Conservation (phyloP, 2,797 vertebrate genomes). For the Schizopygopsis malacanthus region DNA sequence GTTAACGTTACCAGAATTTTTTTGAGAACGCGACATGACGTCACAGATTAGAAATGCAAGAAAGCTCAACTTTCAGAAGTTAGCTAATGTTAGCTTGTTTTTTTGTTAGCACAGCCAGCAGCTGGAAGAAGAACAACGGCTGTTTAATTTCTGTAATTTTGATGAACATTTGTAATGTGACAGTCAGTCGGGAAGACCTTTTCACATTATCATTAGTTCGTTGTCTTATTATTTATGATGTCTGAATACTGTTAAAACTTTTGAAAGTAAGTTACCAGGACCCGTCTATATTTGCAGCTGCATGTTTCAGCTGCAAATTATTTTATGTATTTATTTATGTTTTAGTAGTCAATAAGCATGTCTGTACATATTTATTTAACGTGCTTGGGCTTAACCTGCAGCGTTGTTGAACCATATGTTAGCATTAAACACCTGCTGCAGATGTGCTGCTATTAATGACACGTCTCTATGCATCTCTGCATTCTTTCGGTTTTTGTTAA, state of each 20-base stretch:
- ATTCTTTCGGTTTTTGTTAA: not conserved
- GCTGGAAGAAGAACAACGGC: slow-evolving; percentile 43
- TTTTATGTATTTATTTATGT: not conserved
- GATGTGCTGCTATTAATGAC: not conserved
- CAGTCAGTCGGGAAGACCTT: not conserved
- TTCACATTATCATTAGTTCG: not conserved
- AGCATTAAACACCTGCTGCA: slow-evolving; percentile 28
- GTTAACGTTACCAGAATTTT: not conserved
- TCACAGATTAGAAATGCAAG: slow-evolving; percentile 3
- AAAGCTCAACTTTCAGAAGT: slow-evolving; percentile 54
- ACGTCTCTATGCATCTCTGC: not conserved
- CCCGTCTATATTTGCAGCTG: too few relatives aligned
- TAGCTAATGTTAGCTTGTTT: slow-evolving; percentile 60
- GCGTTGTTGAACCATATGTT: slow-evolving; percentile 26
- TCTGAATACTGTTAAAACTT: not conserved
- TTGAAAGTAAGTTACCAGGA: not conserved
- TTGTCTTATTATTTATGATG: not conserved
- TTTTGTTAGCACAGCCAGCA: slow-evolving; percentile 44
- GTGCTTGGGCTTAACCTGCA: not conserved
- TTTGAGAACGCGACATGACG: not conserved
- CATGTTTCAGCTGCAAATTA: not conserved
- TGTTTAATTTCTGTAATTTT: not conserved
- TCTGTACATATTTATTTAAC: not conserved
- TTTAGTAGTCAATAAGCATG: not conserved
- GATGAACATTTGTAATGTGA: not conserved